These are phyloP conservation scores for Struthidea cinerea DNA, from an alignment of 2,113 vertebrate species.

Conservation along the genomic window DNA sequence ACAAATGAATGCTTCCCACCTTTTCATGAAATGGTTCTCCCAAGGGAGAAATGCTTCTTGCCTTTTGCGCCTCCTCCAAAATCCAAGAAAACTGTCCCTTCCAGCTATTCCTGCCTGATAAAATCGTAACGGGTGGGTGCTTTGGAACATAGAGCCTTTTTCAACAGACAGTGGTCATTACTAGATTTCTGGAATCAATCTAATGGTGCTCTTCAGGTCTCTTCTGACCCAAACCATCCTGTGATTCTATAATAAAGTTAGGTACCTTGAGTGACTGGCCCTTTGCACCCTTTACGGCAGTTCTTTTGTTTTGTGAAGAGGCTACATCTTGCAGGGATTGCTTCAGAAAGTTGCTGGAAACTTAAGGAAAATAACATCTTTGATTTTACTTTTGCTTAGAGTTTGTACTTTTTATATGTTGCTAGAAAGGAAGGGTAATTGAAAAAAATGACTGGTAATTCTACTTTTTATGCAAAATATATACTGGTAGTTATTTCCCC, in stretches of 20 bases:
- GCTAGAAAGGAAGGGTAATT: neutral
- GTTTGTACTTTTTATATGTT: neutral
- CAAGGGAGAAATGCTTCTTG: neutral
- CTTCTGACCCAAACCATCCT: neutral
- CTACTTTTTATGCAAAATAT: neutral
- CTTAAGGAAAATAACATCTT: neutral
- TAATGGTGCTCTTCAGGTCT: neutral
- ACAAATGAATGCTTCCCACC: neutral
- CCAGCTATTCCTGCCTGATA: neutral
- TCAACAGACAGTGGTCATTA: neutral
- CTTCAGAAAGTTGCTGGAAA: neutral
- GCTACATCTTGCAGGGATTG: neutral
- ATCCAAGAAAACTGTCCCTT: neutral
- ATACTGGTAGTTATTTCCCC: neutral
- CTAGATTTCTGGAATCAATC: neutral
- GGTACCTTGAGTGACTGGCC: neutral
- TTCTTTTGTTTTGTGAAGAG: neutral
- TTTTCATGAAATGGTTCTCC: neutral
- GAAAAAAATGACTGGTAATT: neutral
- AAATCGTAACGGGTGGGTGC: neutral
- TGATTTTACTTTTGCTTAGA: neutral
- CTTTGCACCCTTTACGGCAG: rapidly evolving
- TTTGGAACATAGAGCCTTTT: neutral
- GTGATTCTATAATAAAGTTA: neutral
- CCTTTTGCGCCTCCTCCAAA: neutral